These are phyloP conservation scores for Junco hyemalis DNA, from an alignment of 2,113 vertebrate genomes.

Conservation along the genomic window DNA sequence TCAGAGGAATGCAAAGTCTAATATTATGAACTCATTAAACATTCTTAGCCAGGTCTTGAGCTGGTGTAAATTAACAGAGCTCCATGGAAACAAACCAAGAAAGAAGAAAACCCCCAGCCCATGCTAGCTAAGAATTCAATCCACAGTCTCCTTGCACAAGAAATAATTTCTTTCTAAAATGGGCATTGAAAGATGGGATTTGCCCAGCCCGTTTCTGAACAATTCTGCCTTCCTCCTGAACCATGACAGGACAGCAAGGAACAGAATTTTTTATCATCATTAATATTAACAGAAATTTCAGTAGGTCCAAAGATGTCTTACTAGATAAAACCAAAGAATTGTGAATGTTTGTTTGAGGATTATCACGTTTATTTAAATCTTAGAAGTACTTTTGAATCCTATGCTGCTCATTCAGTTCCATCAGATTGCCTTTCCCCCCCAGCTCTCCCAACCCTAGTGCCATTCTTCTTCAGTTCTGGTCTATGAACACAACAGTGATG, in stretches of 20 bases:
- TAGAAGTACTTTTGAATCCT: not conserved
- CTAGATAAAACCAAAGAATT: not conserved
- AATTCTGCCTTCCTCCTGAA: not conserved
- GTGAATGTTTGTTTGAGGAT: conserved; percentile 17
- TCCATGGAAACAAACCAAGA: conserved; percentile 29
- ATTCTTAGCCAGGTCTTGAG: not conserved
- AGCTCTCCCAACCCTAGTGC: not conserved
- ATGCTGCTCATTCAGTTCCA: not conserved
- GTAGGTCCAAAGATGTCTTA: not conserved
- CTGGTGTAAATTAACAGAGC: conserved; percentile 12
- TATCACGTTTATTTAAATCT: conserved; percentile 5
- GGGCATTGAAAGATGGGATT: not conserved
- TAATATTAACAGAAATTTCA: not conserved
- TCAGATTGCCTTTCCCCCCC: not conserved
- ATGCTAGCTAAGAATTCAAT: conserved; percentile 8
- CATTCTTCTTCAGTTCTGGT: not conserved
- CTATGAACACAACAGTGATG: not conserved
- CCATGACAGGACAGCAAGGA: not conserved
- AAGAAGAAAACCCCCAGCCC: not conserved
- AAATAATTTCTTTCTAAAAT: conserved; percentile 8
- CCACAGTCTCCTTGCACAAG: not conserved
- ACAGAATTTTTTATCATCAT: not conserved
- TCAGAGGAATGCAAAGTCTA: not conserved
- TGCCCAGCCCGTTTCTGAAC: not conserved
- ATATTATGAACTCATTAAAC: conserved; percentile 20